Conservation (phyloP, 2,888 invertebrate genomes). For the Drosophila cognata region DNA sequence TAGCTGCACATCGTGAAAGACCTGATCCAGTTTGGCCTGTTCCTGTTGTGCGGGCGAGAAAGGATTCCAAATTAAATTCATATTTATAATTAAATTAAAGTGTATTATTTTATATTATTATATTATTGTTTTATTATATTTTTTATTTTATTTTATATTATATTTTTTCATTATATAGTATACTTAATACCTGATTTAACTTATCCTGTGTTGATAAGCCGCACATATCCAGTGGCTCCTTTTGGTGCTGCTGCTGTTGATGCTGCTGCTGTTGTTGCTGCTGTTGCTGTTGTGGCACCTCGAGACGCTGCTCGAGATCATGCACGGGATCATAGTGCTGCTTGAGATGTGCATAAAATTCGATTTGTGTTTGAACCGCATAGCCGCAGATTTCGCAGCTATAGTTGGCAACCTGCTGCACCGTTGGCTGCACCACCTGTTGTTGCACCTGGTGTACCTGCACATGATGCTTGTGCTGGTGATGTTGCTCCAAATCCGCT, state of each 20-base stretch:
- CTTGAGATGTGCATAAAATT: slow-evolving; percentile 94
- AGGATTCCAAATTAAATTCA: neutral
- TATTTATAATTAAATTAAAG: neutral
- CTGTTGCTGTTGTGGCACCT: slow-evolving; percentile 49
- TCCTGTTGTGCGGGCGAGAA: slow-evolving; percentile 49
- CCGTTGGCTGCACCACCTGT: slow-evolving; percentile 26
- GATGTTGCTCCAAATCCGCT: slow-evolving; percentile 56
- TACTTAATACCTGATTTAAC: slow-evolving; percentile 39
- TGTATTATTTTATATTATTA: neutral
- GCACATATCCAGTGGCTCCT: slow-evolving; percentile 70
- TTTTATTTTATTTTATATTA: neutral
- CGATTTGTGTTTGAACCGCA: slow-evolving; percentile 90
- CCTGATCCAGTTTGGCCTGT: slow-evolving; percentile 76
- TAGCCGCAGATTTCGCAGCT: slow-evolving; percentile 92
- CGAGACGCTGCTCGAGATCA: slow-evolving; percentile 43
- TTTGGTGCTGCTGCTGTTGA: slow-evolving; percentile 45
- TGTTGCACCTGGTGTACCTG: slow-evolving; percentile 16
- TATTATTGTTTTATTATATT: neutral
- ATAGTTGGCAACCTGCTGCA: slow-evolving; percentile 52
- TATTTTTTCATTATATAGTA: neutral
- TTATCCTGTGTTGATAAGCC: slow-evolving; percentile 62
- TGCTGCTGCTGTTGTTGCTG: slow-evolving; percentile 32
- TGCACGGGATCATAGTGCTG: slow-evolving; percentile 92
- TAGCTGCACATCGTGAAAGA: slow-evolving; percentile 82
- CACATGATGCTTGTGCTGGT: slow-evolving; percentile 37